Base-by-base conservation (phyloP, 2,113 vertebrate species). In the Copsychus sechellarum region DNA sequence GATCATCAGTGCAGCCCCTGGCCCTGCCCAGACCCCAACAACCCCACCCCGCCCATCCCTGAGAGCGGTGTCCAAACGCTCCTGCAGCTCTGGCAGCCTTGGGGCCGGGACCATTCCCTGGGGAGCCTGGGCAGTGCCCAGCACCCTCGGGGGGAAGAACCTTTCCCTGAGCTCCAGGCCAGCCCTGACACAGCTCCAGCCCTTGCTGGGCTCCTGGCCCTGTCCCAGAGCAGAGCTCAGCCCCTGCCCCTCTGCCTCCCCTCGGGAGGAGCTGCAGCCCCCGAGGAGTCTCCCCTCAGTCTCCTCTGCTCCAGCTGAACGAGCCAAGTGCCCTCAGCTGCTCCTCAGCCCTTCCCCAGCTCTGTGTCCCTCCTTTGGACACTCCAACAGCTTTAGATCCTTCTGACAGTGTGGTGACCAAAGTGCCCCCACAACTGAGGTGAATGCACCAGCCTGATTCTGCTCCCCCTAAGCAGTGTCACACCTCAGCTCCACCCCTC, bases 1-100 rank as follows among this genome's bases (percentile, higher is more conserved):
- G 29, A 51, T 6, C 12, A 26, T 3, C 0, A 10, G 2, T 1
- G 2, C 80, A 36, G 0, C 5, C 4, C 19, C 57, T 51, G 33
- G 0, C 23, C 28, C 51, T 74, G 51, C 60, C 1, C 51, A 66
- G 19, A 8, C 26, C 22, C 67, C 77, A 81, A 21, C 22, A 81
- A 7, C 1, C 26, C 76, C 67, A 25, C 58, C 58, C 85, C 56
- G 74, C 3, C 18, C 81, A 73, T 4, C 74, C 66, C 74, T 48
- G 42, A 2, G 2, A 72, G 57, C 9, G 17, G 1, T 58, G 71
- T 7, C 71, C 82, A 76, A 86, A 76, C 7, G 6, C 76, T 65
- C 66, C 86, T 88, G 86, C 0, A 88, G 76, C 86, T 72, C 58
- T 14, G n/a, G n/a, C n/a, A n/a, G n/a, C n/a, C n/a, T n/a, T n/a